Conservation (phyloP, 2,797 vertebrate genomes). For the Rallus crepitans region DNA sequence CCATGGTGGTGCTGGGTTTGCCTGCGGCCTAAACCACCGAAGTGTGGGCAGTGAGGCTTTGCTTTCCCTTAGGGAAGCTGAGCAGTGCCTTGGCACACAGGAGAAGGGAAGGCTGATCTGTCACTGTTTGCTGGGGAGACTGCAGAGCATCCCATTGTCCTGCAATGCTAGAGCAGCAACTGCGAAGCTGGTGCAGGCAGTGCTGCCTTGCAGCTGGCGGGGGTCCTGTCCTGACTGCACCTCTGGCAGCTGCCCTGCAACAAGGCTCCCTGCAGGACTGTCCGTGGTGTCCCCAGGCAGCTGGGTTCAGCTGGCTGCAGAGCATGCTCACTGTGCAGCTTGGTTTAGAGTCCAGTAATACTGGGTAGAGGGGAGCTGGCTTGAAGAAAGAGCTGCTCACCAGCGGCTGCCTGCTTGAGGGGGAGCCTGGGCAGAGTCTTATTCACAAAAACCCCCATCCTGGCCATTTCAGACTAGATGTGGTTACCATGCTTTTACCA, state of each 20-base stretch:
- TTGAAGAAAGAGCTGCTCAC: not conserved
- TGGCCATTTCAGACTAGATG: not conserved
- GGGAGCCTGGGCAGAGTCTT: not conserved
- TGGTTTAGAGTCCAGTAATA: not conserved
- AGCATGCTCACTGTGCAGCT: not conserved
- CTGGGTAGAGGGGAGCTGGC: not conserved
- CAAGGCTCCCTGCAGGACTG: not conserved
- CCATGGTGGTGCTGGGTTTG: not conserved
- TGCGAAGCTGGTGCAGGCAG: not conserved
- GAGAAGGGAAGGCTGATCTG: not conserved
- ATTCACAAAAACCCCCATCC: not conserved
- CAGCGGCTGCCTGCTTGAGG: not conserved
- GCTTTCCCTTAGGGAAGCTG: not conserved
- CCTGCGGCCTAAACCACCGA: not conserved
- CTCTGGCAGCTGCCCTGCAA: not conserved
- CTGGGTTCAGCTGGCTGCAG: not conserved
- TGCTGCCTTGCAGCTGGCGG: not conserved
- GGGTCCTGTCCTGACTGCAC: not conserved
- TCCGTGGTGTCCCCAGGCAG: not conserved
- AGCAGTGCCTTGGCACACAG: not conserved
- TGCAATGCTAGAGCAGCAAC: not conserved
- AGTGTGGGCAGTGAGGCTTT: not conserved
- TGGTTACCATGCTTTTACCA: not conserved
- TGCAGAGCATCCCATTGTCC: not conserved
- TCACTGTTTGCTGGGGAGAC: not conserved